phyloP scores from a whole-genome alignment of 2,113 vertebrate species.

The Paedocypris sp. region DNA sequence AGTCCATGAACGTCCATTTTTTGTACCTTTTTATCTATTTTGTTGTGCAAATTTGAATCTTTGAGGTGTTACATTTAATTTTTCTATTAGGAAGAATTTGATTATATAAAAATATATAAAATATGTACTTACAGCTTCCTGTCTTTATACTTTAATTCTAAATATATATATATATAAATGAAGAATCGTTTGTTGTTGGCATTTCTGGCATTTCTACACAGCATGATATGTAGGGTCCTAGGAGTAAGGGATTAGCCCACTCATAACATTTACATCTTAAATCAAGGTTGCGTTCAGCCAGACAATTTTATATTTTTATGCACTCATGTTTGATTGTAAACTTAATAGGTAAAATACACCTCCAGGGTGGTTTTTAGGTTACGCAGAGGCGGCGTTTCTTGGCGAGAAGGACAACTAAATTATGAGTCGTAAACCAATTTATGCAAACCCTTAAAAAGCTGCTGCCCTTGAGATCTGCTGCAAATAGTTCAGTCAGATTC shows the following conservation, averaged over 20 bases:
- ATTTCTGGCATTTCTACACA: too few relatives aligned
- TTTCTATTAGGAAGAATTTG: too few relatives aligned
- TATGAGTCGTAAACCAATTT: constrained; percentile 9
- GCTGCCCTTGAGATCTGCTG: constrained; percentile 8
- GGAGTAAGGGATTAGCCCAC: neutral
- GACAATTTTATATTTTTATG: neutral
- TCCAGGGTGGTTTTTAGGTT: neutral
- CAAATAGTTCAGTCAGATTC: constrained; percentile 5
- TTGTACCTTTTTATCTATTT: too few relatives aligned
- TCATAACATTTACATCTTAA: neutral
- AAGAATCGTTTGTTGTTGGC: too few relatives aligned
- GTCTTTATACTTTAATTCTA: too few relatives aligned
- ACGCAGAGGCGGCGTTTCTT: neutral
- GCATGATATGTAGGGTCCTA: neutral
- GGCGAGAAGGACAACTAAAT: neutral
- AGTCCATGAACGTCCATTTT: too few relatives aligned
- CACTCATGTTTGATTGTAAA: neutral
- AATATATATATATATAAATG: too few relatives aligned
- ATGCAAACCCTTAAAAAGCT: constrained; percentile 8
- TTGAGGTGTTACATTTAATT: too few relatives aligned
- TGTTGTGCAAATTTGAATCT: too few relatives aligned
- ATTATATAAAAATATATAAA: too few relatives aligned
- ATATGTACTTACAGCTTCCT: too few relatives aligned
- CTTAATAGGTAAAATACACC: neutral
- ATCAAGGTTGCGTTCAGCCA: neutral